Evolutionary conservation across 2,113 vertebrate species (phyloP).

Genomic region (Colinus virginianus): DNA sequence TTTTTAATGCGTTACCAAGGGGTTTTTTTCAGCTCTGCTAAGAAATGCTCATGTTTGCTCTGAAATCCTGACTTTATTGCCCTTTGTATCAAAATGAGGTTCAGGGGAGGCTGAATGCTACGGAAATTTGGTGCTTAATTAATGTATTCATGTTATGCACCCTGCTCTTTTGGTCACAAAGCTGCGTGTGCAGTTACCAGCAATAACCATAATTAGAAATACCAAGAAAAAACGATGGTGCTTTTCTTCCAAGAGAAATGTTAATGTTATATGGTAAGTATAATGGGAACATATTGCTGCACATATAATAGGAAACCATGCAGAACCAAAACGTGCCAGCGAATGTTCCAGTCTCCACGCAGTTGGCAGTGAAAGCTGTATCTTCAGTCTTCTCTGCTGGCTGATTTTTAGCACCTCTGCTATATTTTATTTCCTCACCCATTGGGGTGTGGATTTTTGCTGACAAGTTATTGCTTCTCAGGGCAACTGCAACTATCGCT

Average conservation of each 20-base stretch:
- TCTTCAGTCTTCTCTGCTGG: slow-evolving; percentile 36
- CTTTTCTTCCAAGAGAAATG: neutral
- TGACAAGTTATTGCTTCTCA: slow-evolving; percentile 57
- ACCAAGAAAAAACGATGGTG: neutral
- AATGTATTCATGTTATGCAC: neutral
- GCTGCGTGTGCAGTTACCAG: neutral
- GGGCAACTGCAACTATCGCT: slow-evolving; percentile 47
- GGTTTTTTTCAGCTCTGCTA: neutral
- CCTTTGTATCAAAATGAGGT: neutral
- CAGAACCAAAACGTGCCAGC: neutral
- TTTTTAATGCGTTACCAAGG: neutral
- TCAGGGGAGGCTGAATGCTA: neutral
- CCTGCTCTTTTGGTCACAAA: slow-evolving; percentile 10
- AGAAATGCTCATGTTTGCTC: neutral
- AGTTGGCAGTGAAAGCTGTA: neutral
- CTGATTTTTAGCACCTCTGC: slow-evolving; percentile 46
- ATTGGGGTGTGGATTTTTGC: slow-evolving; percentile 55
- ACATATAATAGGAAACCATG: neutral
- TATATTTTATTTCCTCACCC: slow-evolving; percentile 52
- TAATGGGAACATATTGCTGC: neutral
- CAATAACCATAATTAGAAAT: slow-evolving; percentile 25
- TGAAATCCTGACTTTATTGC: neutral
- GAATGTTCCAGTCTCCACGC: neutral
- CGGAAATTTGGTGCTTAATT: slow-evolving; percentile 42
- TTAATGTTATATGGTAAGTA: neutral